Conservation (phyloP, 2,888 invertebrate species). For the Tuta absoluta region DNA sequence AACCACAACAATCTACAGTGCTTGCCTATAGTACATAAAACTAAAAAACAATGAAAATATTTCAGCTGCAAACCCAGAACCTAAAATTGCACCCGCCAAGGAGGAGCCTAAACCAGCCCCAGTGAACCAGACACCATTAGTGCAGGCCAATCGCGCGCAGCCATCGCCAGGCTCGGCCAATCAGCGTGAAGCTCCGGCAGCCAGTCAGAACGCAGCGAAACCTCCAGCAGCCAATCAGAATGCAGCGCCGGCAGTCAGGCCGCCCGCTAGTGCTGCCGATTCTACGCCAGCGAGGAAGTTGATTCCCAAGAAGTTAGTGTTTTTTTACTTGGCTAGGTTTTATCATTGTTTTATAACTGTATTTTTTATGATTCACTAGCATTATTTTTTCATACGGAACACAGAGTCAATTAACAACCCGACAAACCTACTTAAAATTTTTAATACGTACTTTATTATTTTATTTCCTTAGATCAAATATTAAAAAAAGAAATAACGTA, state of each 20-base stretch:
- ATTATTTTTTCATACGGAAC: too few relatives aligned
- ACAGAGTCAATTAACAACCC: too few relatives aligned
- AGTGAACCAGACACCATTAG: not conserved
- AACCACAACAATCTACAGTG: too few relatives aligned
- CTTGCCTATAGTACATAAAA: too few relatives aligned
- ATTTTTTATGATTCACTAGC: too few relatives aligned
- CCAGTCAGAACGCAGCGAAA: conserved; percentile 6
- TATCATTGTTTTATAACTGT: too few relatives aligned
- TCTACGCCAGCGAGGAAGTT: conserved; percentile 37
- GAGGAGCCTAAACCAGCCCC: not conserved
- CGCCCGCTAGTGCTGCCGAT: conserved; percentile 32
- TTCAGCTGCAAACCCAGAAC: conserved; percentile 1
- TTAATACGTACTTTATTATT: too few relatives aligned
- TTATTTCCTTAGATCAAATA: too few relatives aligned
- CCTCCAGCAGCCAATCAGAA: conserved; percentile 12
- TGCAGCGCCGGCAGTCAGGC: conserved; percentile 20
- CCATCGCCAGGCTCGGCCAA: not conserved
- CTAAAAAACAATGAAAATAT: not conserved
- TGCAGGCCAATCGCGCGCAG: not conserved
- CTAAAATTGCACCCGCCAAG: not conserved
- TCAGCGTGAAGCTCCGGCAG: not conserved
- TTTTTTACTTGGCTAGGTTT: not conserved
- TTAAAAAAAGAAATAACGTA: too few relatives aligned
- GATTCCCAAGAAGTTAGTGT: conserved; percentile 54
- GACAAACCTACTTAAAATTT: too few relatives aligned